Conservation (phyloP, 1,140 invertebrate genomes). For the Trichomalopsis sarcophagae region DNA sequence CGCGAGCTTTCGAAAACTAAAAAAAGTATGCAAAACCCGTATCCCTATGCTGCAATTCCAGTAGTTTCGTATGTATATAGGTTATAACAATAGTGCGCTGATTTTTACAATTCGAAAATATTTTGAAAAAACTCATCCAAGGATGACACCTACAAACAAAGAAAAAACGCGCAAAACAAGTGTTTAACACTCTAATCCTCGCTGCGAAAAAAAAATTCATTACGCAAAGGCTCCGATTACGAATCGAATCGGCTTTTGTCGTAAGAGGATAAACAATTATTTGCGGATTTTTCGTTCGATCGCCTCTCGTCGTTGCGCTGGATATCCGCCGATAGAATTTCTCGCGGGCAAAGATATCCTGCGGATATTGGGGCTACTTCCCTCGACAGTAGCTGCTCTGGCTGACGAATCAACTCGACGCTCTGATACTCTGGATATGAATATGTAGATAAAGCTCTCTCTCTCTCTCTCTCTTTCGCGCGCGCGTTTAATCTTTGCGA, state of each 20-base stretch:
- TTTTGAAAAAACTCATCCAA: no score
- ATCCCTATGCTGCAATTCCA: no score
- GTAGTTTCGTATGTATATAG: no score
- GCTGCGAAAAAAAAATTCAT: not conserved
- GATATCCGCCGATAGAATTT: conserved; percentile 22
- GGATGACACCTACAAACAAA: no score
- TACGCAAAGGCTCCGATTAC: not conserved
- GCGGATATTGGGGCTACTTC: not conserved
- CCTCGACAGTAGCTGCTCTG: not conserved
- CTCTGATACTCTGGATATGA: not conserved
- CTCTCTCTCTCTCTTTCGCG: not conserved
- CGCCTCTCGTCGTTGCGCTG: not conserved
- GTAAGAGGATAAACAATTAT: conserved; percentile 22
- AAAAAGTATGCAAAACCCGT: no score
- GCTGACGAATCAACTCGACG: not conserved
- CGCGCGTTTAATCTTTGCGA: not conserved
- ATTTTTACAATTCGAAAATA: no score
- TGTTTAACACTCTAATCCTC: not conserved
- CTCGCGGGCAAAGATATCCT: conserved; percentile 10
- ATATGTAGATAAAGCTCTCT: conserved; percentile 38
- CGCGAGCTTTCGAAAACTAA: no score
- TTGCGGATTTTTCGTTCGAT: conserved; percentile 22
- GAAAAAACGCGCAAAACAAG: not conserved
- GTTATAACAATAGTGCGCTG: no score
- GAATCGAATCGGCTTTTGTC: not conserved